These are phyloP conservation scores for Mormyrops boulengeri DNA, from an alignment of 2,797 vertebrate species.

Conservation along the genomic window DNA sequence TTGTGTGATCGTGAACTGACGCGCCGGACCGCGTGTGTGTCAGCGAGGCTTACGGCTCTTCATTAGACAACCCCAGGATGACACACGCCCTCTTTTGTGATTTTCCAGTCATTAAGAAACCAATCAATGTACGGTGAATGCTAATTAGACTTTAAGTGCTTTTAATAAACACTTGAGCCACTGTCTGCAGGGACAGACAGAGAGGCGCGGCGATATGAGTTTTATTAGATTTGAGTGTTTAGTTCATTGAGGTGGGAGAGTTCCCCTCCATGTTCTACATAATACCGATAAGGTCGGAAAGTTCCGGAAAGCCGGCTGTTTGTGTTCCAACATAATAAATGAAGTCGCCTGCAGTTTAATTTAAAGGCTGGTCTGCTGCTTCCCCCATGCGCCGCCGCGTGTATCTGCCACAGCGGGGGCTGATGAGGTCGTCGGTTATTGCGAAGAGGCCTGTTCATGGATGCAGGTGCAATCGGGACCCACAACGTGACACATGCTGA, in stretches of 20 bases:
- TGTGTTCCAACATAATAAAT: conserved; percentile 18
- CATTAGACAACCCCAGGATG: conserved; percentile 5
- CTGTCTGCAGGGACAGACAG: conserved; percentile 48
- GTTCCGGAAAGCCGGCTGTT: conserved; percentile 14
- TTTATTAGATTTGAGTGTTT: conserved; percentile 48
- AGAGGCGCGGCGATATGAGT: conserved; percentile 45
- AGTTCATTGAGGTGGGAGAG: conserved; percentile 28
- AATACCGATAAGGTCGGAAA: conserved; percentile 7
- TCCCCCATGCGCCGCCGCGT: background rate
- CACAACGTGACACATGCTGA: background rate
- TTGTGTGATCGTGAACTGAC: background rate
- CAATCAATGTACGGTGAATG: conserved; percentile 55
- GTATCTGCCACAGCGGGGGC: background rate
- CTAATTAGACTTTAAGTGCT: conserved; percentile 46
- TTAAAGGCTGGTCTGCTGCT: background rate
- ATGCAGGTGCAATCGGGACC: background rate
- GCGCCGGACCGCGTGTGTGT: background rate
- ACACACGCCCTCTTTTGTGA: conserved; percentile 12
- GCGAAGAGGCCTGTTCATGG: background rate
- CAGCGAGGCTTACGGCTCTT: background rate
- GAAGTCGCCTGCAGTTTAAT: conserved; percentile 8
- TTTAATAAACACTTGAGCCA: conserved; percentile 57
- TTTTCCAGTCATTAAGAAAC: conserved; percentile 62
- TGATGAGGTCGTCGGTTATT: background rate
- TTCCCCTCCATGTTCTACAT: conserved; percentile 19